Base-by-base conservation (phyloP, 1,140 invertebrate genomes). In the Elysia chlorotica region DNA sequence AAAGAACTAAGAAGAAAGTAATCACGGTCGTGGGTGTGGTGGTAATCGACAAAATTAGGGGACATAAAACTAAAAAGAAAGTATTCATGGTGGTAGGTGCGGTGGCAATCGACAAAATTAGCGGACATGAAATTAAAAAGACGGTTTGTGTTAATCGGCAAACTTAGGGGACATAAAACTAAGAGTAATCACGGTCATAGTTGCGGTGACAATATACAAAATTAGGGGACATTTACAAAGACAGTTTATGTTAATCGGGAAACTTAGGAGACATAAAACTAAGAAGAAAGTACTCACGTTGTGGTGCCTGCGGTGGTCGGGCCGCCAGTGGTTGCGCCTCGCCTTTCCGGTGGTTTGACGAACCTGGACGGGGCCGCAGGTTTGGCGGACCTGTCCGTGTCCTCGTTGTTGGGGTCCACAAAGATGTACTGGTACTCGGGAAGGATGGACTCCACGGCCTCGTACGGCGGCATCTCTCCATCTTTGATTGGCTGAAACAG, bases 381-480 rank as follows among this genome's bases (percentile, higher is more conserved):
- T 6, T 41, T 76, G 54, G 70, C 54, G 6, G 68, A 63, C 30
- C 66, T 56, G 31, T 57, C 59, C 38, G 67, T 38, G 37, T 63
- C 37, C n/a, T 48, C 41, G 17, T 65, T 25, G 53, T 77, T 71
- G 17, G 80, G 79, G 48, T 83, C 83, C 38, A 78, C 74, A 78
- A 85, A 87, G 30, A 87, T 86, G 62, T 87, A 87, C 75, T 86
- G 82, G 70, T 87, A 87, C 37, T 87, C 85, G 25, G 85, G 85
- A 6, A 87, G 77, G 19, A 86, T 76, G 17, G 78, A 73, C 33
- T 86, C 84, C 77, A 86, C 79, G 25, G 85, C 83, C 62, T 83
- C 81, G 73, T 76, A 80, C 10, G 82, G 72, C 28, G 85, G 85
- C 77, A 86, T 65, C 61, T 87, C 83, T 17, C 81, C 83, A 81